Percentiles rank a stretch among this genome's conserved stretches.
Evolutionary conservation across 23 tunicate genomes (phyloP).

Genomic region (Oikopleura dioica): DNA sequence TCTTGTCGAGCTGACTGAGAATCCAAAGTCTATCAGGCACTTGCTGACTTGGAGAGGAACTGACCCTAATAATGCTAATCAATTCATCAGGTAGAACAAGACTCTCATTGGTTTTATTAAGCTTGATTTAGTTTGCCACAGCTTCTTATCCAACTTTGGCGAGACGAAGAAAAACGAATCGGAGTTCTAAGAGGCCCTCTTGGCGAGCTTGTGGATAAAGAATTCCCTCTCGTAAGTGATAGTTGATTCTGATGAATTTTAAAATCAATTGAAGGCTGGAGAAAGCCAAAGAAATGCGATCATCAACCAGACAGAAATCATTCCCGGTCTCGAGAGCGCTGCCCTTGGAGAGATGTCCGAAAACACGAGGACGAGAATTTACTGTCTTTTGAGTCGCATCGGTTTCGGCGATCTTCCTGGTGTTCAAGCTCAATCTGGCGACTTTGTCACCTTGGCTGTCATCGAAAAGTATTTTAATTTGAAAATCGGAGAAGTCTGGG

Average conservation of each 20-base stretch:
- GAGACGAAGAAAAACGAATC: slow-evolving; percentile 66
- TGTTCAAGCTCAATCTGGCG: slow-evolving; percentile 56
- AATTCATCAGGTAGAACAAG: too few species aligned
- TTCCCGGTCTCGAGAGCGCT: slow-evolving; percentile 21
- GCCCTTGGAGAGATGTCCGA: slow-evolving; percentile 65
- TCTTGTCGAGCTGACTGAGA: slow-evolving; percentile 65
- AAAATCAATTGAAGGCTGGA: not conserved
- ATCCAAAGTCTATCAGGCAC: slow-evolving; percentile 69
- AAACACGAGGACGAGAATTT: slow-evolving; percentile 56
- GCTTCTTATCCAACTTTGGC: slow-evolving; percentile 57
- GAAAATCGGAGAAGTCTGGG: slow-evolving; percentile 89
- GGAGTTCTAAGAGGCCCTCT: slow-evolving; percentile 30
- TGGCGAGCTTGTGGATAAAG: slow-evolving; percentile 36
- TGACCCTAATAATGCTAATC: slow-evolving; percentile 16
- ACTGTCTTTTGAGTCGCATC: slow-evolving; percentile 44
- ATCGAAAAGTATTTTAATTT: slow-evolving; percentile 88
- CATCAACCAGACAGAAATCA: slow-evolving; percentile 22
- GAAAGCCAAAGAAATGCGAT: slow-evolving; percentile 19
- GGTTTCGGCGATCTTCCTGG: slow-evolving; percentile 94
- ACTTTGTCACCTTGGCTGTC: slow-evolving; percentile 61
- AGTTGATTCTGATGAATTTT: not conserved
- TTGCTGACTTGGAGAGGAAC: slow-evolving; percentile 73
- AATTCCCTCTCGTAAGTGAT: slow-evolving; percentile 38
- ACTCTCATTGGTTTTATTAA: too few species aligned
- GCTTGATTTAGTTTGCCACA: slow-evolving; percentile 59